Evolutionary conservation across 1,140 invertebrate genomes (phyloP).

Genomic region (Epicauta chinensis): DNA sequence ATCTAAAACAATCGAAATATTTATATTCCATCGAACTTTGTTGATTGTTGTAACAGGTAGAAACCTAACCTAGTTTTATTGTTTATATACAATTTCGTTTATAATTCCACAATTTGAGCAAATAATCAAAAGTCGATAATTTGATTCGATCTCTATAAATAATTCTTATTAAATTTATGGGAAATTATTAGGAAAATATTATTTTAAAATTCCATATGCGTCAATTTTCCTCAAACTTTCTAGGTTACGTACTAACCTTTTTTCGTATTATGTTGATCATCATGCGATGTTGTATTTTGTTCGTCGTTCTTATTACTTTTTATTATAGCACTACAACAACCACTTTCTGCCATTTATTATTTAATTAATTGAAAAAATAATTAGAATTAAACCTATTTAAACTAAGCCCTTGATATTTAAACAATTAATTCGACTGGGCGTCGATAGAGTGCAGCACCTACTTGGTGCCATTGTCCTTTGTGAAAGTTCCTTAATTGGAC

Average conservation of each 20-base stretch:
- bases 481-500: too few relatives aligned
- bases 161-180: constrained; percentile 2
- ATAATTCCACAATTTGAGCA: not conserved
- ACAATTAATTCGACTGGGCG: constrained; percentile 1
- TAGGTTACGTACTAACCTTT: too few relatives aligned
- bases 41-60: not conserved
- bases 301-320: constrained; percentile 19
- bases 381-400: too few relatives aligned
- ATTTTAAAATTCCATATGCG: not conserved
- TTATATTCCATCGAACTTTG: not conserved
- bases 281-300: too few relatives aligned
- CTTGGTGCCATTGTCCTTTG: too few relatives aligned
- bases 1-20: too few relatives aligned
- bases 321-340: constrained; percentile 27
- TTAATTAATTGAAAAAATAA: constrained; percentile 12
- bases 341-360: constrained; percentile 40
- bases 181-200: not conserved
- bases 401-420: too few relatives aligned
- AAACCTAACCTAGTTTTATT: not conserved
- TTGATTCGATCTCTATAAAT: too few relatives aligned
- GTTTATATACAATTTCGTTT: not conserved
- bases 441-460: constrained; percentile 18
- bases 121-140: too few relatives aligned
- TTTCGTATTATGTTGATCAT: too few relatives aligned
- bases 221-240: not conserved